Percentiles rank a stretch among this genome's conserved stretches.
Conservation (phyloP, 2,888 invertebrate genomes). For the Proisotoma minuta region DNA sequence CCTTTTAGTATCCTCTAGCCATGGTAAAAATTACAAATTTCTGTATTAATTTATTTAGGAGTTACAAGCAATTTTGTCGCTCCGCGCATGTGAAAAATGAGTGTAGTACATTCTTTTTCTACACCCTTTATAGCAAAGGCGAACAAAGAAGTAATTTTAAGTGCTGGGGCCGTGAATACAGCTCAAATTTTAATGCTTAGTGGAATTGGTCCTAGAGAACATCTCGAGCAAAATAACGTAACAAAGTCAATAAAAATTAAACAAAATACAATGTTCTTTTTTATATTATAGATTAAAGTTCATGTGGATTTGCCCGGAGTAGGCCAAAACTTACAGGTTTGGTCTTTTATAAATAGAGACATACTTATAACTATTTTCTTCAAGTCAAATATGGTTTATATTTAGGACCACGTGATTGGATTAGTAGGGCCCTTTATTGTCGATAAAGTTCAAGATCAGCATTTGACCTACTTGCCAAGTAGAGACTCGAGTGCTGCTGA, state of each 20-base stretch:
- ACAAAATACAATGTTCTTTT: neutral
- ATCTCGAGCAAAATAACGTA: conserved; percentile 24
- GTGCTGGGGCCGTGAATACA: conserved; percentile 30
- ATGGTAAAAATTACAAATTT: no score
- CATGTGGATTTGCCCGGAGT: conserved; percentile 35
- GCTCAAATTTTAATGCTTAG: conserved; percentile 28
- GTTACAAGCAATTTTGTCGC: no score
- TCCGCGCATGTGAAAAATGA: no score
- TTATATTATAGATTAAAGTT: conserved; percentile 21
- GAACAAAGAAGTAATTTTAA: conserved; percentile 35
- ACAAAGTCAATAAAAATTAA: neutral
- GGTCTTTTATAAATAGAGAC: no score
- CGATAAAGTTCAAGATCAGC: conserved; percentile 1
- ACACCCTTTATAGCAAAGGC: conserved; percentile 16
- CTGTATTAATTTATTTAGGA: no score
- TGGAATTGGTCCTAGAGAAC: conserved; percentile 26
- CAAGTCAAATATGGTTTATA: no score
- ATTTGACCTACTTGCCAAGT: conserved; percentile 29
- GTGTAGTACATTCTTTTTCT: no score
- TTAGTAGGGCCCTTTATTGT: conserved; percentile 35
- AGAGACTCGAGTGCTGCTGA: conserved; percentile 24
- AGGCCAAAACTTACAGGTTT: conserved; percentile 36
- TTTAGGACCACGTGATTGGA: conserved; percentile 12
- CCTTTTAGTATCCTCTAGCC: no score
- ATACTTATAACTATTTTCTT: no score